Percentiles rank a stretch among this genome's conserved stretches.
Evolutionary conservation across 2,797 vertebrate species (phyloP).

Genomic region (Tolypeutes matacus): DNA sequence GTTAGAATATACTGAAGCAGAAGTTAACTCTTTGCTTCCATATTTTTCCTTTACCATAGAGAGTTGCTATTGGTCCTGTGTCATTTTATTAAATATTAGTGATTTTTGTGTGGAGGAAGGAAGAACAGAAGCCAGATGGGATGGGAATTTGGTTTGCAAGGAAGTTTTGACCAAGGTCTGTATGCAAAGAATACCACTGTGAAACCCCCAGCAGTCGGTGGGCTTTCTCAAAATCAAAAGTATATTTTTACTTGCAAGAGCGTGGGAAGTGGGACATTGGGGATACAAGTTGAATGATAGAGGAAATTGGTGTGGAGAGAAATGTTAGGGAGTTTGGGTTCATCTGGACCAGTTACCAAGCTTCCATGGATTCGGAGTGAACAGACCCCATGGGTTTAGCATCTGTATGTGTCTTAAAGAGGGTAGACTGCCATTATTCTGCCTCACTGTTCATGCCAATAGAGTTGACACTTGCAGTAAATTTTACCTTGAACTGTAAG

Average conservation of each 20-base stretch:
- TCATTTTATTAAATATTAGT: conserved; percentile 13
- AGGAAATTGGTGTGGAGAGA: background rate
- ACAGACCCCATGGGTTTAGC: background rate
- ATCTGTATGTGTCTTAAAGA: background rate
- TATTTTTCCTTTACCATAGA: conserved; percentile 21
- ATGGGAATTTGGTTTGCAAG: background rate
- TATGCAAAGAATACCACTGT: background rate
- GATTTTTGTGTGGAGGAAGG: background rate
- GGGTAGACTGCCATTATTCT: background rate
- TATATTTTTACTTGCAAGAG: background rate
- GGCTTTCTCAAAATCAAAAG: conserved; percentile 25
- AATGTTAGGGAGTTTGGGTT: background rate
- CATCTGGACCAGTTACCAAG: background rate
- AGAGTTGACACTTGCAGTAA: background rate
- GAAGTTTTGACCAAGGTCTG: background rate
- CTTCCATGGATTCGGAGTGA: background rate
- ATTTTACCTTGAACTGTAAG: background rate
- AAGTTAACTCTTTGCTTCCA: conserved; percentile 71
- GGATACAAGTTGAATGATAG: background rate
- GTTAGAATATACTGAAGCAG: conserved; percentile 49
- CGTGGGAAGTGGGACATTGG: background rate
- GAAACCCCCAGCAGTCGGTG: background rate
- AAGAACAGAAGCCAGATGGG: background rate
- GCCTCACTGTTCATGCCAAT: background rate
- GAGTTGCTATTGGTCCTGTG: background rate